These are phyloP conservation scores for Melanerpes formicivorus DNA, from an alignment of 2,113 vertebrate genomes.

Conservation along the genomic window DNA sequence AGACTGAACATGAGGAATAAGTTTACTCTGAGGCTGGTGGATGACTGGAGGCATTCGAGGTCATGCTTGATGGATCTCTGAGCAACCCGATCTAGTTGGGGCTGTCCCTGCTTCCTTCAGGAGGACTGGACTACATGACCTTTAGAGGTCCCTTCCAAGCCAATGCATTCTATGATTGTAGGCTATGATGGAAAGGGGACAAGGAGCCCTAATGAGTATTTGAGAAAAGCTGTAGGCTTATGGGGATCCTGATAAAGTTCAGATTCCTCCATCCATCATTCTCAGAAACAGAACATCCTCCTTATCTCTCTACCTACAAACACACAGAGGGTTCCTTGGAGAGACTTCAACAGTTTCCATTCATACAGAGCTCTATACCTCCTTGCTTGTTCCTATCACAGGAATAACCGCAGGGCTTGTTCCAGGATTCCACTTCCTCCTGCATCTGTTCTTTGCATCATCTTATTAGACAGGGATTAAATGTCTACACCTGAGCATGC, in stretches of 20 bases:
- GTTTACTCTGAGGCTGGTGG: no score
- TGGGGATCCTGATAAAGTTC: neutral
- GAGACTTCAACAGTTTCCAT: neutral
- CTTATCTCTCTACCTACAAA: neutral
- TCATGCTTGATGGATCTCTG: no score
- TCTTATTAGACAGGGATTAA: neutral
- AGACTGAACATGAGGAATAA: no score
- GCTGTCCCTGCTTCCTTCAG: no score
- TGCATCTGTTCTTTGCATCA: neutral
- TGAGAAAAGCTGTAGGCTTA: neutral
- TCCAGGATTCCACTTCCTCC: neutral
- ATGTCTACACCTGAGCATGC: neutral
- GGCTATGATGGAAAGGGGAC: neutral
- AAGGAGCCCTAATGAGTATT: neutral
- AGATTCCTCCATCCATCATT: neutral
- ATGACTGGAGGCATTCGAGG: no score
- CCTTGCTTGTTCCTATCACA: neutral
- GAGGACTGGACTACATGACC: no score
- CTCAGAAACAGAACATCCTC: neutral
- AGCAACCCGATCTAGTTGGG: no score
- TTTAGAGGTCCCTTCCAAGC: no score
- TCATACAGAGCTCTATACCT: neutral
- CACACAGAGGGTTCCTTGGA: neutral
- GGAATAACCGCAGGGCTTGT: neutral
- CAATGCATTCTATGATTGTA: no score